Base-by-base conservation (phyloP, 2,888 invertebrate species). In the Lobophora halterata region DNA sequence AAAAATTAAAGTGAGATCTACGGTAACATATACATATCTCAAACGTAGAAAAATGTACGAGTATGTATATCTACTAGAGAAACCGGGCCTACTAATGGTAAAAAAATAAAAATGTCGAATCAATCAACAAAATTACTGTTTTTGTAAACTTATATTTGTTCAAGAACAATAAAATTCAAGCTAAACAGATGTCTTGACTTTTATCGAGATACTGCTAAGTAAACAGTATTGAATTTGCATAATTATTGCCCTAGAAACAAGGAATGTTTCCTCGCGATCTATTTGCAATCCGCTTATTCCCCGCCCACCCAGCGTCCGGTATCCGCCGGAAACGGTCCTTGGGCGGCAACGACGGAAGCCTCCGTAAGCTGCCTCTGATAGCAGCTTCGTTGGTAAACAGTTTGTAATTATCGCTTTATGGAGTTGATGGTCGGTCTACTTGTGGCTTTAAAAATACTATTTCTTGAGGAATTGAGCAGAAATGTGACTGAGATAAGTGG, bases 301-400 rank as follows among this genome's bases (percentile, higher is more conserved):
- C 42, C 42, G 45, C 49, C 44, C 46, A 27, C 43, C 40, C 62
- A 39, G 28, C 61, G 58, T 66, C 71, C 66, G 64, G 64, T 47
- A 56, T 74, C 73, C 74, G 61, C 48, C 60, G 74, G 75, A 78
- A 74, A 67, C 67, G 61, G 65, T 65, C 64, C 71, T 71, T 60
- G 59, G 62, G 59, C 45, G 57, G 56, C 55, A 47, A 43, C 59
- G 60, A 57, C 69, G 75, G 76, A 74, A 73, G 55, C 66, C 55
- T 58, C 68, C 59, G 67, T 63, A 65, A 69, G 66, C 65, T 61
- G 65, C 51, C 55, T 60, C 65, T 59, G 70, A 71, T 72, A 68
- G 50, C 51, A 45, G 36, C 31, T 39, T 46, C 47, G 47, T 54
- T 52, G 39, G 57, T 58, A 54, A 58, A 61, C 65, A 55, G 57